Evolutionary conservation across 2,113 vertebrate species (phyloP).

Genomic region (Edolisoma coerulescens): DNA sequence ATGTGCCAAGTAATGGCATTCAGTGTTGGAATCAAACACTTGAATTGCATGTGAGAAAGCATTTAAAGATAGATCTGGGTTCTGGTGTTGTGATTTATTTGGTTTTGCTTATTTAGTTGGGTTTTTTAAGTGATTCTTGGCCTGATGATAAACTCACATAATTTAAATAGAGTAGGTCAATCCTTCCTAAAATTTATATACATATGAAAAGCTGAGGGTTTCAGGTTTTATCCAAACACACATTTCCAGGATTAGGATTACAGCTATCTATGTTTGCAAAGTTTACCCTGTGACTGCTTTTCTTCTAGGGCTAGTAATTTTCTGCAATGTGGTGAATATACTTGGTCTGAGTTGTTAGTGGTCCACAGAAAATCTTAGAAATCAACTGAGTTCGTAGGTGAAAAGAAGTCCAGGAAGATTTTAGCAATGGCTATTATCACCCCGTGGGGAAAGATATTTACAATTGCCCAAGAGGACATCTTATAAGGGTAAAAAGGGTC

Average conservation of each 20-base stretch:
- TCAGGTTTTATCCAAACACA: not conserved
- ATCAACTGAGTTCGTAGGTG: not conserved
- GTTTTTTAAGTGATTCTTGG: not conserved
- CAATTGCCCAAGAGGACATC: not conserved
- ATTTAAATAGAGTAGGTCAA: not conserved
- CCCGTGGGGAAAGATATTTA: not conserved
- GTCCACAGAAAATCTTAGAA: not conserved
- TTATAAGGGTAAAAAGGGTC: not conserved
- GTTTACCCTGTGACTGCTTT: not conserved
- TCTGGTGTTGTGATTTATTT: not conserved
- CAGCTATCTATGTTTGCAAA: not conserved
- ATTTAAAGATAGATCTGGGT: not conserved
- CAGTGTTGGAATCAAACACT: not conserved
- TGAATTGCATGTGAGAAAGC: not conserved
- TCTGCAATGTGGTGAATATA: not conserved
- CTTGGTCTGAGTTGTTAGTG: not conserved
- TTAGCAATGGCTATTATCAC: not conserved
- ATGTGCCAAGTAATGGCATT: not conserved
- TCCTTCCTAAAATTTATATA: not conserved
- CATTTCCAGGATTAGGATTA: not conserved
- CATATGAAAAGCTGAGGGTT: not conserved
- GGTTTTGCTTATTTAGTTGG: not conserved
- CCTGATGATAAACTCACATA: not conserved
- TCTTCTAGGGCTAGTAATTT: not conserved
- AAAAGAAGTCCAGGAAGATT: not conserved